phyloP scores from a whole-genome alignment of 1,140 invertebrate genomes.

The Scylla paramamosain region DNA sequence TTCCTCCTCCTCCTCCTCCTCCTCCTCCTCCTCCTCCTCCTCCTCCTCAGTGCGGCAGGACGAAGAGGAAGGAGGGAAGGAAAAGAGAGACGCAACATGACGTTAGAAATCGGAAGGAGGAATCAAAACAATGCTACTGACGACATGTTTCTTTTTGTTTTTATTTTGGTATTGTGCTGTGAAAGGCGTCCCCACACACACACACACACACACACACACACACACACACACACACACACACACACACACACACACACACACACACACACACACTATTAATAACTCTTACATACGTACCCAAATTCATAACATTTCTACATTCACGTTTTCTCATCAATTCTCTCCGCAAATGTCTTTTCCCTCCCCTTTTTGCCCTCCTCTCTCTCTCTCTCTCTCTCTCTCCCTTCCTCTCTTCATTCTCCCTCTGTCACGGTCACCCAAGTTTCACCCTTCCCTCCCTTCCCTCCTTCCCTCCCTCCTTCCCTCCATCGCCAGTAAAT shows the following conservation, averaged over 20 bases:
- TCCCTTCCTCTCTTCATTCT: conserved; percentile 33
- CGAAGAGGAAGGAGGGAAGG: conserved; percentile 22
- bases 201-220: conserved; percentile 18
- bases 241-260: conserved; percentile 11
- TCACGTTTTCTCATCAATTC: conserved; percentile 10
- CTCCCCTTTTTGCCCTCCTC: not conserved
- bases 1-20: not conserved
- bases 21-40: conserved; percentile 5
- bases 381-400: conserved; percentile 23
- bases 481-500: conserved; percentile 17
- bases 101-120: not conserved
- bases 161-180: no score
- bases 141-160: no score
- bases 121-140: not conserved
- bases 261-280: conserved; percentile 11
- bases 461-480: not conserved
- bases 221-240: conserved; percentile 20
- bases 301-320: not conserved
- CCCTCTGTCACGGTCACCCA: conserved; percentile 7
- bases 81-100: not conserved
- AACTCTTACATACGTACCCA: not conserved
- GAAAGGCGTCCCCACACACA: no score
- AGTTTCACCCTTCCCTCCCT: not conserved
- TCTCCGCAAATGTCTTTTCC: not conserved
- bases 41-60: not conserved